A percentile compares a stretch with the other conserved stretches of the same genome.
These are phyloP conservation scores for Enteromius unitaeniatus DNA, from an alignment of 2,797 vertebrate genomes.

Conservation along the genomic window DNA sequence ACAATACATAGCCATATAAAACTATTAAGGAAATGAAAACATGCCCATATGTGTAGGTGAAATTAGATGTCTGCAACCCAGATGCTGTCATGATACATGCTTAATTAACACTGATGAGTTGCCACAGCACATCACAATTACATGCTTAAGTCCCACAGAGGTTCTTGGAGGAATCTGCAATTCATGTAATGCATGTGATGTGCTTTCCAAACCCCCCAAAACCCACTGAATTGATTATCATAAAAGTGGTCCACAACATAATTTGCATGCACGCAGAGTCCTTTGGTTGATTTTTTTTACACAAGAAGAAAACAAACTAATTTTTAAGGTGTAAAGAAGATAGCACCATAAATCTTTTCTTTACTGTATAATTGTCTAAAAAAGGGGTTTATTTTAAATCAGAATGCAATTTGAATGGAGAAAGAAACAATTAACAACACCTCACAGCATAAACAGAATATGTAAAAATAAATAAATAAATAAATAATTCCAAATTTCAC, in stretches of 20 bases:
- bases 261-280: neutral
- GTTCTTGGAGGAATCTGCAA: neutral
- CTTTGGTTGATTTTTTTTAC: neutral
- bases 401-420: neutral
- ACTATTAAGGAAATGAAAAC: slow-evolving; percentile 2
- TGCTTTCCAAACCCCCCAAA: neutral
- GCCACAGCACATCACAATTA: neutral
- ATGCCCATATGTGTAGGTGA: neutral
- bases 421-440: slow-evolving; percentile 20
- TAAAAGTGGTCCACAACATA: neutral
- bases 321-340: neutral
- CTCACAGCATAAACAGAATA: neutral
- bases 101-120: slow-evolving; percentile 20
- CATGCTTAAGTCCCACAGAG: neutral
- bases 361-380: neutral
- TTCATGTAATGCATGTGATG: slow-evolving; percentile 8
- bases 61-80: neutral
- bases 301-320: neutral
- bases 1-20: neutral
- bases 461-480: neutral
- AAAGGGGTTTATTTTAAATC: neutral
- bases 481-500: too few relatives aligned
- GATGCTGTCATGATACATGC: slow-evolving; percentile 12
- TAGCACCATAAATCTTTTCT: neutral
- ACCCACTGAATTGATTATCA: slow-evolving; percentile 19